phyloP scores from a whole-genome alignment of 2,113 vertebrate species.

The Panthera uncia region DNA sequence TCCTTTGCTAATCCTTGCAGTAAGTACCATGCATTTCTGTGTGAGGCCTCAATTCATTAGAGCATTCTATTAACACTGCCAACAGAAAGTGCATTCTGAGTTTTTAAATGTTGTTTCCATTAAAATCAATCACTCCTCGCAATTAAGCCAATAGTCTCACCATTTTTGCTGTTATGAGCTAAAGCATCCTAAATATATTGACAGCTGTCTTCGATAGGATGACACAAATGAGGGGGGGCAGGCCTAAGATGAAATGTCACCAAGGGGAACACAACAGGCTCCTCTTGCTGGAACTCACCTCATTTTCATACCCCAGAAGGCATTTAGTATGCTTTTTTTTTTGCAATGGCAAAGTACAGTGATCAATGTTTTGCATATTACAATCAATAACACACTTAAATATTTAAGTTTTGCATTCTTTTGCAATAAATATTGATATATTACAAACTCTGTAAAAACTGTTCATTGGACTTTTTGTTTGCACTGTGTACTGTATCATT shows the following conservation, averaged over 20 bases:
- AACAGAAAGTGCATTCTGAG: conserved; percentile 88
- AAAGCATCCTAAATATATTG: conserved; percentile 92
- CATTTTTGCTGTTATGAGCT: conserved; percentile 93
- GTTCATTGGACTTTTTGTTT: conserved; percentile 90
- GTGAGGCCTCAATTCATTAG: conserved; percentile 83
- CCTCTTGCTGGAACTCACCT: conserved; percentile 86
- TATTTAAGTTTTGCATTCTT: conserved; percentile 88
- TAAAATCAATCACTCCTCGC: conserved; percentile 94
- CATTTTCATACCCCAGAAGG: conserved; percentile 88
- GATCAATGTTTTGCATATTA: conserved; percentile 88
- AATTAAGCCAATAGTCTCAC: conserved; percentile 94
- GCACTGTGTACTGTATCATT: conserved; percentile 89
- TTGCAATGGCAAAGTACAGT: conserved; percentile 92
- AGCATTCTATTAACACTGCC: conserved; percentile 82
- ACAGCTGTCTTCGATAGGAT: conserved; percentile 91
- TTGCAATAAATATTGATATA: conserved; percentile 89
- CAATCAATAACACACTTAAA: conserved; percentile 88
- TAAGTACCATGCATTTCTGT: conserved; percentile 63
- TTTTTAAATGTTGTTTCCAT: conserved; percentile 92
- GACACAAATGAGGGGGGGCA: conserved; percentile 81
- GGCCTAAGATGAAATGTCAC: conserved; percentile 90
- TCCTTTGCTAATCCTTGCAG: conserved; percentile 78
- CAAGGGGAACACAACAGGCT: conserved; percentile 80
- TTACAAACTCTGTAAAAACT: conserved; percentile 87
- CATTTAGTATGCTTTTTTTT: conserved; percentile 88